Evolutionary conservation across 2,888 invertebrate species (phyloP).

Genomic region (Synergus itoensis): DNA sequence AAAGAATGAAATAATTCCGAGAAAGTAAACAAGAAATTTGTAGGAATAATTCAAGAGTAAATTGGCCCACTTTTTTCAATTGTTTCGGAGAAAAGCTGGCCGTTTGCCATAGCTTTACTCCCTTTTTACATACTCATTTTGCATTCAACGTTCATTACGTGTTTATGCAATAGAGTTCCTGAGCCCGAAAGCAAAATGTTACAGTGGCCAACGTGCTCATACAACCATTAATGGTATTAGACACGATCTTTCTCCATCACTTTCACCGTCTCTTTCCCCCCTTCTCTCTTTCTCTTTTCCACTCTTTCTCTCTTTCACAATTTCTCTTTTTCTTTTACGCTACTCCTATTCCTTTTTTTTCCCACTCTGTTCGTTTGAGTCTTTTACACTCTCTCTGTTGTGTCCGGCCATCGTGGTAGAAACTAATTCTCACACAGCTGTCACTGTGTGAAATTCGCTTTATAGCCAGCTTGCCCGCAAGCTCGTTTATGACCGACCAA

Average conservation of each 20-base stretch:
- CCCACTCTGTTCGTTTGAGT: slow-evolving; percentile 12
- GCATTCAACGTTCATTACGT: slow-evolving; percentile 34
- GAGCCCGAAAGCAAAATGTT: slow-evolving; percentile 21
- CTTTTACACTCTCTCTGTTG: slow-evolving; percentile 27
- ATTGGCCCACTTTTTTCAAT: slow-evolving; percentile 26
- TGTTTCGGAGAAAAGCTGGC: slow-evolving; percentile 33
- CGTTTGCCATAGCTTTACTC: background rate
- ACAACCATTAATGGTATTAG: slow-evolving; percentile 19
- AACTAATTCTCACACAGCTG: slow-evolving; percentile 30
- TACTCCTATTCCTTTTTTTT: background rate
- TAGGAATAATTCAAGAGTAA: slow-evolving; percentile 24
- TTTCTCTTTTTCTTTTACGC: background rate
- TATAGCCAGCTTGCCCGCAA: slow-evolving; percentile 25
- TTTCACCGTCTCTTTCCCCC: background rate
- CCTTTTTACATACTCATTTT: slow-evolving; percentile 14
- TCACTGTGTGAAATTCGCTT: slow-evolving; percentile 30
- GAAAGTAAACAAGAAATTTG: slow-evolving; percentile 19
- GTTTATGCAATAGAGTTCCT: slow-evolving; percentile 11
- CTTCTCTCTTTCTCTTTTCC: background rate
- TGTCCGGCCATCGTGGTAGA: slow-evolving; percentile 6
- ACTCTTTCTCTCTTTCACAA: background rate
- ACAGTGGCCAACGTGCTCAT: slow-evolving; percentile 8
- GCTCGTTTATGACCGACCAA: slow-evolving; percentile 30
- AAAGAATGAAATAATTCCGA: background rate
- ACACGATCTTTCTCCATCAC: slow-evolving; percentile 14